Evolutionary conservation across 2,113 vertebrate genomes (phyloP), one percentile per base, ranked within the genome.

Genomic region (Maccullochella peelii): DNA sequence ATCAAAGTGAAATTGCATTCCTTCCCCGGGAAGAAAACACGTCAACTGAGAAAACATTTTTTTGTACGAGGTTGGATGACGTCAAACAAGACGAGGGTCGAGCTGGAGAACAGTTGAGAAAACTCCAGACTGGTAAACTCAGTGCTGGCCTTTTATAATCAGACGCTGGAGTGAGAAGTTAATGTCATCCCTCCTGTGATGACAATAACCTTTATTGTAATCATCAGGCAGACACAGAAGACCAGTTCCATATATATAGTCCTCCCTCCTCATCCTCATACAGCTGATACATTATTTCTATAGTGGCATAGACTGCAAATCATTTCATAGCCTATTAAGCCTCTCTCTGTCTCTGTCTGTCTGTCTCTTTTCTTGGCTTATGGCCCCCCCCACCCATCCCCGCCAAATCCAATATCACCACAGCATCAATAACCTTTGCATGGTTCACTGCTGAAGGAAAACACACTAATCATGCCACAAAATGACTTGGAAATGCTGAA

Each of bases 1-100:
- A 93, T 93, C 88, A 91, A 89, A 89, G 87, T 42, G 79, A 89
- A 88, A 91, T 80, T 90, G 78, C 83, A 80, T 89, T 85, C 70
- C 82, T 80, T 47, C 83, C 83, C 47, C 10, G 58, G 81, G 67
- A 71, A 84, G 86, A 73, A 88, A 87, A 84, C 89, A 76, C 74
- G 49, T 89, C 86, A 86, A 65, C 76, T 63, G 72, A 86, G 85
- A 58, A 84, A 87, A 86, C 77, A 68, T 74, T 84, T 69, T 79
- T 63, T 33, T 86, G 79, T 77, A 62, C 79, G 75, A 87, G 80
- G 79, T 67, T 40, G 44, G 68, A 62, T 94, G 92, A 94, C 89
- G 90, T 93, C 89, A 94, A 92, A 89, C 65, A 1, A 82, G 86
- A 61, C 0, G 21, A 75, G 75, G 77, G 86, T 38, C 8, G 73